phyloP scores from a whole-genome alignment of 2,113 vertebrate genomes.

The Cervus canadensis region DNA sequence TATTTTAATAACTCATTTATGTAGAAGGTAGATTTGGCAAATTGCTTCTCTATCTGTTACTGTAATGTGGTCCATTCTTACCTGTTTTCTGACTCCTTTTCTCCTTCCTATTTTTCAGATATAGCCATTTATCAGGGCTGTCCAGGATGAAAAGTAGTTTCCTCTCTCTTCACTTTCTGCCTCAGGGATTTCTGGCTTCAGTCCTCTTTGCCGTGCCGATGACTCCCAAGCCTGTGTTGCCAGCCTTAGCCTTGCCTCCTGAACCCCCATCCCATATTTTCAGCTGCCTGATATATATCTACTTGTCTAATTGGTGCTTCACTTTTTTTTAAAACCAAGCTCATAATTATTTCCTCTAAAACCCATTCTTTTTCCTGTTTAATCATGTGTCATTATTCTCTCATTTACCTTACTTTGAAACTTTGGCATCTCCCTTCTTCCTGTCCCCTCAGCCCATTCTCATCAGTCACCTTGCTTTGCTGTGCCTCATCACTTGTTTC shows the following conservation, averaged over 20 bases:
- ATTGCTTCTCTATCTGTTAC: conserved; percentile 5
- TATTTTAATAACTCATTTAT: conserved; percentile 27
- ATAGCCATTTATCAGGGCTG: not conserved
- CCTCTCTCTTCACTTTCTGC: conserved; percentile 18
- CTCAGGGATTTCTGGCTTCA: conserved; percentile 14
- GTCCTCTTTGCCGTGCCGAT: not conserved
- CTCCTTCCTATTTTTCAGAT: not conserved
- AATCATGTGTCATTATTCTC: not conserved
- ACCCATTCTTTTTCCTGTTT: not conserved
- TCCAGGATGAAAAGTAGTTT: not conserved
- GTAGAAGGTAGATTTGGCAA: conserved; percentile 7
- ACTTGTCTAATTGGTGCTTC: not conserved
- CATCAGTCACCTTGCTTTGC: not conserved
- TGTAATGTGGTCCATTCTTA: not conserved
- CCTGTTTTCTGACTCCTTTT: not conserved
- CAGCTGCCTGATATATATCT: not conserved
- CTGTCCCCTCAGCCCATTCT: not conserved
- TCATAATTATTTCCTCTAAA: not conserved
- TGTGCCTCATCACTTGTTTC: not conserved
- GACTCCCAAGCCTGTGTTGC: conserved; percentile 18
- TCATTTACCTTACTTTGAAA: not conserved
- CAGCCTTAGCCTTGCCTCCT: not conserved
- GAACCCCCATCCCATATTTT: not conserved
- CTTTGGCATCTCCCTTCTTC: not conserved
- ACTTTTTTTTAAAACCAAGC: conserved; percentile 14